Base-by-base conservation (phyloP, 2,797 vertebrate species). In the Notamacropus eugenii region DNA sequence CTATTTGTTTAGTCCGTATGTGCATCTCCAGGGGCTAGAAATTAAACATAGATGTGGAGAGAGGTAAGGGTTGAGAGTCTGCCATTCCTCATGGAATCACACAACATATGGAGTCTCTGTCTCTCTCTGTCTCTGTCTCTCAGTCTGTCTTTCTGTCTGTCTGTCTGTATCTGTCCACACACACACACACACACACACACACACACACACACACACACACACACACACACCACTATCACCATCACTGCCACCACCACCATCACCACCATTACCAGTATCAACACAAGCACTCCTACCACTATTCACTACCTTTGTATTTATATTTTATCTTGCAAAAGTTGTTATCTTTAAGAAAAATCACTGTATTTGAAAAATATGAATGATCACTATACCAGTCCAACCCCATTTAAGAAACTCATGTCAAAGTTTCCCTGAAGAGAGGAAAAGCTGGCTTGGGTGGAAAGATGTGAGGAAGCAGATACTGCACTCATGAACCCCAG, bases 391-490 rank as follows among this genome's bases (percentile, higher is more conserved):
- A 82, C 74, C 40, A 46, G 2, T 82, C 40, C n/a, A 46, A 27
- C 0, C 40, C 93, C 92, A 50, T 90, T 0, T 10, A 1, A 9
- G 55, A 96, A 97, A 96, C 24, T 0, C 22, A 92, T 28, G 55
- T 93, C 56, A 52, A 46, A 92, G 19, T 90, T 13, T 92, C 59
- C 0, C 1, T 55, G 27, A 92, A 29, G 95, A 94, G 24, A 97
- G 82, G 95, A 92, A 96, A 55, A 97, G 34, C 1, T 29, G 91
- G 52, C 52, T 5, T 90, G 1, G 0, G 8, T 82, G 57, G 90
- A 97, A 82, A 95, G 28, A 8, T 93, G 8, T 46, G 67, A 97
- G 52, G 54, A 98, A 92, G 57, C 1, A 92, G 40, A 12, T 54
- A 94, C 12, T 90, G 74, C 9, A 52, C 90, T 0, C 55, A 6